These are phyloP conservation scores for Matsumyia berberina DNA, from an alignment of 2,888 invertebrate genomes.

Conservation along the genomic window DNA sequence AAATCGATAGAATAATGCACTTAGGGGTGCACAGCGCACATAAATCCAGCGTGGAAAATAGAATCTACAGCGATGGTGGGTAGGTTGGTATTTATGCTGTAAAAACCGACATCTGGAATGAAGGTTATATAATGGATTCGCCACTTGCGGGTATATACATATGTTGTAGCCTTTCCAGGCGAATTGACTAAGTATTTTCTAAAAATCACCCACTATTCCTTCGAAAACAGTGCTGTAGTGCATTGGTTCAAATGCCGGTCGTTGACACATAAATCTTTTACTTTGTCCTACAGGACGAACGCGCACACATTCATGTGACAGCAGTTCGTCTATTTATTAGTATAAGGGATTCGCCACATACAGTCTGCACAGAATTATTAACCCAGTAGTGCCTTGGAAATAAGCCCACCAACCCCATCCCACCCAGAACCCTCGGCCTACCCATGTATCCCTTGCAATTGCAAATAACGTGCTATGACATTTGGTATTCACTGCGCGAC, in stretches of 20 bases:
- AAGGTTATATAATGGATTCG: constrained; percentile 48
- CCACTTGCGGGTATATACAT: constrained; percentile 10
- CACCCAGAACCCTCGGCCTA: no score
- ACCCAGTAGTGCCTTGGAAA: constrained; percentile 53
- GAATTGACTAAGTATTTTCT: not conserved
- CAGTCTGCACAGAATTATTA: constrained; percentile 57
- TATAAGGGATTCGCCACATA: constrained; percentile 48
- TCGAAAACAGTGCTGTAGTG: constrained; percentile 4
- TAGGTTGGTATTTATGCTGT: constrained; percentile 8
- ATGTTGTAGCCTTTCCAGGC: constrained; percentile 2
- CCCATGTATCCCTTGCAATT: constrained; percentile 20
- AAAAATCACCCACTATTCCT: not conserved
- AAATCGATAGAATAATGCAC: constrained; percentile 73
- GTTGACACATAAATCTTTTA: constrained; percentile 70
- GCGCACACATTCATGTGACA: constrained; percentile 23
- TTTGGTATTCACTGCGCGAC: constrained; percentile 60
- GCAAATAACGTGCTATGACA: constrained; percentile 65
- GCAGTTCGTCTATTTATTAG: constrained; percentile 62
- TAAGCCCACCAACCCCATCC: no score
- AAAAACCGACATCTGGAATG: constrained; percentile 24
- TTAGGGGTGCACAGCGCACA: constrained; percentile 55
- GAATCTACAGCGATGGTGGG: constrained; percentile 27
- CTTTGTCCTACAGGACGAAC: constrained; percentile 44
- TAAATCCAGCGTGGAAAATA: constrained; percentile 32
- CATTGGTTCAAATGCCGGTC: constrained; percentile 56